A percentile compares a stretch with the other conserved stretches of the same genome.
Evolutionary conservation across 2,113 vertebrate genomes (phyloP).

Genomic region (Jaculus jaculus): DNA sequence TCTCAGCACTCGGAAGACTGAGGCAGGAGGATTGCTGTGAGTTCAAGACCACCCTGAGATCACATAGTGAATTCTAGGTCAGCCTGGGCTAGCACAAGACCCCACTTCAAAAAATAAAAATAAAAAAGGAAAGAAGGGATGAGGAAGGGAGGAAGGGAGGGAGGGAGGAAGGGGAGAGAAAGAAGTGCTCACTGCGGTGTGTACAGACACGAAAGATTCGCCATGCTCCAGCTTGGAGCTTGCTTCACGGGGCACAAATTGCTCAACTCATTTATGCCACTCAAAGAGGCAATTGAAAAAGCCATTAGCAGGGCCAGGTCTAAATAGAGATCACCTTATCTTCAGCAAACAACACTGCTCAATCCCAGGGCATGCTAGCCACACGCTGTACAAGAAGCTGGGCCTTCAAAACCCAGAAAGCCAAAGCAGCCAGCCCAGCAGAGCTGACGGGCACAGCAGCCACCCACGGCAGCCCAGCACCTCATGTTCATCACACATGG

Average conservation of each 20-base stretch:
- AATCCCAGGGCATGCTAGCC: not conserved
- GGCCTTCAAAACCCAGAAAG: not conserved
- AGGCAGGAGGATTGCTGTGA: no score
- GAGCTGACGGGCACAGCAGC: not conserved
- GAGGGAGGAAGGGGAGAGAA: no score
- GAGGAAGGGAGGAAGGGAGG: no score
- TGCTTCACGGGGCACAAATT: not conserved
- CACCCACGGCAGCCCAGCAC: no score
- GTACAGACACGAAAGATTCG: rapidly evolving
- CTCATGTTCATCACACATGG: not conserved
- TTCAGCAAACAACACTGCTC: not conserved
- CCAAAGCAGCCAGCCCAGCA: not conserved
- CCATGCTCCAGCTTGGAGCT: not conserved
- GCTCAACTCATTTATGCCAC: not conserved
- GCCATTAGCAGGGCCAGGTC: not conserved
- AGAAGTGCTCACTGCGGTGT: rapidly evolving
- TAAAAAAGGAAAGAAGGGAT: no score
- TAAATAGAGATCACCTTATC: not conserved
- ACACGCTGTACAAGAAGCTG: not conserved
- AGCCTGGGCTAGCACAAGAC: no score
- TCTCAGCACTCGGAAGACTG: no score
- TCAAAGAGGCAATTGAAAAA: not conserved
- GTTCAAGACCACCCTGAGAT: no score
- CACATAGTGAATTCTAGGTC: no score
- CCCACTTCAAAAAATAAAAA: no score